Evolutionary conservation across 2,113 vertebrate genomes (phyloP), one percentile per base, ranked within the genome.

Genomic region (Tretioscincus oriximinensis): DNA sequence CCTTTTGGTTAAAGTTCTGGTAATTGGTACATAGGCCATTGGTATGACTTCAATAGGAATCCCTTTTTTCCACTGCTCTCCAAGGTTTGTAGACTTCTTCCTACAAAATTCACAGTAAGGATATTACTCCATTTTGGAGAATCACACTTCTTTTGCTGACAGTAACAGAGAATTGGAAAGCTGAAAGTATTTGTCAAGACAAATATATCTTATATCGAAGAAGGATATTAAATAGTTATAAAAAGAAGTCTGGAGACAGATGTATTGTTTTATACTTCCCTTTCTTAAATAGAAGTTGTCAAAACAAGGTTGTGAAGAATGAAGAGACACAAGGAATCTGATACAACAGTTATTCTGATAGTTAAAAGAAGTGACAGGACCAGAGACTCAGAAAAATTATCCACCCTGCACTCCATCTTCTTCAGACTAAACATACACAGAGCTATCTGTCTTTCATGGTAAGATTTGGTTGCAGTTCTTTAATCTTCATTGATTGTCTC

Each of bases 31-130:
- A 0, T 98, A 97, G 9, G 98, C 97, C 98, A 99, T 99, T 11
- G 98, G 98, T 84, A 99, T 97, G 58, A 99, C 98, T 88, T 99
- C 98, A 0, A 99, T 96, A 0, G 98, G 98, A 77, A 99, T 95
- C 1, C 98, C 98, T 87, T 97, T 99, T 92, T 97, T 98, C 98
- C 98, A 99, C 31, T 97, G 97, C 89, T 99, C 96, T 14, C 98
- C 98, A 0, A 99, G 95, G 77, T 85, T 91, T 88, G 93, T 89
- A 0, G 98, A 99, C 91, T 97, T 97, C 86, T 99, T 99, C 91
- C 98, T 99, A 83, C 31, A 70, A 60, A 85, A 54, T 67, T 63
- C 77, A 86, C 86, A 76, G 2, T 31, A 24, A 79, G 6, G 61
- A 82, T 22, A 64, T 64, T 1, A 4, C 0, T 73, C 28, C 2